These are phyloP conservation scores for Phragmatobia fuliginosa DNA, from an alignment of 2,888 invertebrate genomes.

Conservation along the genomic window DNA sequence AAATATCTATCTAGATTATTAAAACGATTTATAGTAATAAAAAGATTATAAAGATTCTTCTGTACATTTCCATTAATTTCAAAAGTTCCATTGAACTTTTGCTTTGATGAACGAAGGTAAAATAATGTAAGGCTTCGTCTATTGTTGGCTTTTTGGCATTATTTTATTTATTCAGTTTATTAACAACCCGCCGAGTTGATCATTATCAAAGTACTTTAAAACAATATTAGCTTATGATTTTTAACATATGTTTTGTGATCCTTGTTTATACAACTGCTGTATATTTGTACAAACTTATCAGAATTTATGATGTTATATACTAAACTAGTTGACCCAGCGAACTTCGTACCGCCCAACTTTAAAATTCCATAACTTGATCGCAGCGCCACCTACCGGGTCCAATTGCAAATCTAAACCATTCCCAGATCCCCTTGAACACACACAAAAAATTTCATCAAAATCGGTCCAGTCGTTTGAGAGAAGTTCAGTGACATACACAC, in stretches of 20 bases:
- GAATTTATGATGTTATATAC: too few relatives aligned
- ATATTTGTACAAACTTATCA: too few relatives aligned
- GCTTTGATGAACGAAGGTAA: conserved; percentile 7
- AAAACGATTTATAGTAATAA: conserved; percentile 7
- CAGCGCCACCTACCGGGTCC: too few relatives aligned
- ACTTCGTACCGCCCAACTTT: too few relatives aligned
- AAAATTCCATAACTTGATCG: too few relatives aligned
- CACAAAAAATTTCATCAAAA: too few relatives aligned
- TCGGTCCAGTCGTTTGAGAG: too few relatives aligned
- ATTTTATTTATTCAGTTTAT: conserved; percentile 7
- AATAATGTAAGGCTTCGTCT: conserved; percentile 8
- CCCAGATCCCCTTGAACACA: too few relatives aligned
- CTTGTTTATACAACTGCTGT: too few relatives aligned
- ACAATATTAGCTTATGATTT: not conserved
- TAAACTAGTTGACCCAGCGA: too few relatives aligned
- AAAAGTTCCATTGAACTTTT: conserved; percentile 14
- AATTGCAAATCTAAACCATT: too few relatives aligned
- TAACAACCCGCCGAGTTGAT: not conserved
- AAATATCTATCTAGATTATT: conserved; percentile 2
- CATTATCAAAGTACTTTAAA: not conserved
- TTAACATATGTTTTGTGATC: not conserved
- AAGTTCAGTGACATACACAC: too few relatives aligned
- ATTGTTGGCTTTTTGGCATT: conserved; percentile 1
- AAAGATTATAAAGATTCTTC: conserved; percentile 12
- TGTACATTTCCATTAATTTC: conserved; percentile 8